Evolutionary conservation across 2,113 vertebrate genomes (phyloP).

Genomic region (Zeus faber): DNA sequence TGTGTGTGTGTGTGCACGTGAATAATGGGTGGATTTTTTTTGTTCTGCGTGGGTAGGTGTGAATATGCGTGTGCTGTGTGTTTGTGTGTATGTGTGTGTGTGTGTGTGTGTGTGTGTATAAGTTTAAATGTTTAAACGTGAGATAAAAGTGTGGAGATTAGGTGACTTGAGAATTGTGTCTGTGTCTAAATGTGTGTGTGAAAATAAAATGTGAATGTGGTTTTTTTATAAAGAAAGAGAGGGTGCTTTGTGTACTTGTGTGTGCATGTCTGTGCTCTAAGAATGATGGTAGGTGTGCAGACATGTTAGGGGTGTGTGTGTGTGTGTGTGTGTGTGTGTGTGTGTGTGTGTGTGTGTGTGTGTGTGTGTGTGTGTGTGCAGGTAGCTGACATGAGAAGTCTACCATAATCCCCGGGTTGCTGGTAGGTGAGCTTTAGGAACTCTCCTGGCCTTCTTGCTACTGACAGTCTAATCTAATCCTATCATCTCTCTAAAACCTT

Average conservation of each 20-base stretch:
- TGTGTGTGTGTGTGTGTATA: background rate
- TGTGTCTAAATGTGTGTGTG: background rate
- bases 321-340: slow-evolving; percentile 17
- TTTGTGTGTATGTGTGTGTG: background rate
- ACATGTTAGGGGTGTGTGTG: slow-evolving; percentile 1
- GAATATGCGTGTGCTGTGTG: background rate
- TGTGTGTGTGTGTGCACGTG: background rate
- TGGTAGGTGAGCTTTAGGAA: slow-evolving; percentile 47
- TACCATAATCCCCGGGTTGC: slow-evolving; percentile 57
- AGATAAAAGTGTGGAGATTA: too few relatives aligned
- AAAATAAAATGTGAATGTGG: background rate
- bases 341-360: slow-evolving; percentile 8
- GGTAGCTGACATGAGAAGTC: background rate
- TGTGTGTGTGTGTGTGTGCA: background rate
- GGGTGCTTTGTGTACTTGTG: background rate
- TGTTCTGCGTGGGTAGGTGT: too few relatives aligned
- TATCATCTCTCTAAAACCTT: slow-evolving; percentile 55
- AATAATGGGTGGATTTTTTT: too few relatives aligned
- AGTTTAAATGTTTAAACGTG: background rate
- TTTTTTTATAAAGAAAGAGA: background rate
- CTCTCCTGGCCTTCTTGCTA: slow-evolving; percentile 47
- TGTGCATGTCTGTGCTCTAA: slow-evolving; percentile 11
- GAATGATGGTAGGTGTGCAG: background rate
- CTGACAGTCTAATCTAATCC: slow-evolving; percentile 61
- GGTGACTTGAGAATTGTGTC: background rate